A percentile compares a stretch with the other conserved stretches of the same genome.
phyloP scores from a whole-genome alignment of 92 coral and sea anemone species.

The Epizoanthus stellaris region DNA sequence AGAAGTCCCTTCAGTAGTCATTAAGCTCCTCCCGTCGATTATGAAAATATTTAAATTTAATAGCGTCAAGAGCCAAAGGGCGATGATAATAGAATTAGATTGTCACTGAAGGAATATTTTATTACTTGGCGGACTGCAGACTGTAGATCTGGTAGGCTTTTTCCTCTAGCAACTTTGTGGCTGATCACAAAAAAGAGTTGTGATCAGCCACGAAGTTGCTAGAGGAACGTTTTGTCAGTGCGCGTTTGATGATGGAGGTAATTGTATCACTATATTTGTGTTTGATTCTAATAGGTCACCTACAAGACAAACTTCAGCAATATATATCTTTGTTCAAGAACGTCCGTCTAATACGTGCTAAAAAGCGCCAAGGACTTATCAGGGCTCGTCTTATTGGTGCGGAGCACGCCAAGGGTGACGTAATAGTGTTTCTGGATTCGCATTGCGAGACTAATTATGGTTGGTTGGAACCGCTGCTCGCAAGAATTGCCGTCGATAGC shows the following conservation, averaged over 20 bases:
- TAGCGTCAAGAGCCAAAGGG: too few species aligned
- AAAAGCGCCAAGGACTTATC: slow-evolving; percentile 89
- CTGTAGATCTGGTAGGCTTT: too few species aligned
- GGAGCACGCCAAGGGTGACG: slow-evolving; percentile 82
- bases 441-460: slow-evolving; percentile 97
- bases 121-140: too few species aligned
- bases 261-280: not conserved
- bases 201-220: too few species aligned
- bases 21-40: too few species aligned
- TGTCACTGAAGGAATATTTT: too few species aligned
- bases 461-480: slow-evolving; percentile 98
- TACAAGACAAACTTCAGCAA: slow-evolving; percentile 64
- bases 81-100: too few species aligned
- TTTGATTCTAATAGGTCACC: slow-evolving; percentile 73
- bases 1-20: too few species aligned
- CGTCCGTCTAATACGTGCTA: slow-evolving; percentile 83
- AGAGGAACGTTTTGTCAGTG: too few species aligned
- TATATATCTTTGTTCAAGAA: slow-evolving; percentile 73
- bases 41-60: too few species aligned
- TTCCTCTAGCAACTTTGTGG: not conserved
- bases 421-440: slow-evolving; percentile 92
- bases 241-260: too few species aligned
- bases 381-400: slow-evolving; percentile 97
- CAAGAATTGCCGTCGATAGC: slow-evolving; percentile 89
- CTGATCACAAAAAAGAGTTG: not conserved